Evolutionary conservation across 64 coral and sea anemone genomes (phyloP), one percentile per base, ranked within the genome.

Genomic region (Catalaphyllia jardinei): DNA sequence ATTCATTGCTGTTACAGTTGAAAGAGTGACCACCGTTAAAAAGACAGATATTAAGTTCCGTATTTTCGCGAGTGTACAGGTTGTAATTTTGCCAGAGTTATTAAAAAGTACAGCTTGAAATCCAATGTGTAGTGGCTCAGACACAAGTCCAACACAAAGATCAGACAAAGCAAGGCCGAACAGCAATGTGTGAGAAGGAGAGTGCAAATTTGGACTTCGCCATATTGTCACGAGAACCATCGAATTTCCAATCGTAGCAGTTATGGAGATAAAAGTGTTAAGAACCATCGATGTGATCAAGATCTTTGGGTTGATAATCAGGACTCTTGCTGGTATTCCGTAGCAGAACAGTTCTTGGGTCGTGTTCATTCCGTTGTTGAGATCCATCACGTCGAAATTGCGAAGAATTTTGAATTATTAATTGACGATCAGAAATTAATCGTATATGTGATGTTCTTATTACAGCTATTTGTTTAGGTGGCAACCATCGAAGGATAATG

Each of bases 81-180:
- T 42, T 12, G 35, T 39, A 29, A 64, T 8, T 24, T 69, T 24
- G 24, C 22, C 7, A 2, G n/a, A 69, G 12, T 69, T 29, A 5
- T 11, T 29, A 6, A 69, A 69, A 25, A 35, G 60, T 4, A 83
- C 11, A 64, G 39, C 19, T 12, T 64, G 31, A 6, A 83, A 15
- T 22, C 20, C 38, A 8, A 22, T 11, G 18, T 17, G 7, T 7
- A 27, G 20, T 15, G 85, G 85, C 39, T 54, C 39, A 18, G 39
- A 39, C 9, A 74, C 17, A 0, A 87, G 19, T 1, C 85, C 85
- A 27, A 87, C 69, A 27, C 46, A 71, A 14, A 74, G 29, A 61
- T 74, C 85, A 35, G 85, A 71, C n/a, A 87, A 12, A 52, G 85
- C 85, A 4, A 87, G 85, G 18, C 72, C 72, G 33, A 39, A 87